These are phyloP conservation scores for Zosterops pallidus DNA, from an alignment of 2,113 vertebrate species.

Conservation along the genomic window DNA sequence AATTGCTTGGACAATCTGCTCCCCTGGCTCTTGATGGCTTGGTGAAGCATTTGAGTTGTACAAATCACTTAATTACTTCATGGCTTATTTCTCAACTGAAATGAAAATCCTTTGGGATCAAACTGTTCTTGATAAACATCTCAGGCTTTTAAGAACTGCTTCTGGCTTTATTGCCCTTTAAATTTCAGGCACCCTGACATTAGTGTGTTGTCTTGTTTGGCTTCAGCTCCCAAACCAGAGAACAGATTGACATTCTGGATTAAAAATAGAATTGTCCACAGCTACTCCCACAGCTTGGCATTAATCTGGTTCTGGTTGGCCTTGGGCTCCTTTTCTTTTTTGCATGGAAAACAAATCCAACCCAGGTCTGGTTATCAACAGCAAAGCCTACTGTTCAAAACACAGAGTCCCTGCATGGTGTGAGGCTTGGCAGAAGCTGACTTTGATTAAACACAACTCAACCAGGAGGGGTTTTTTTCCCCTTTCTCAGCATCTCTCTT, in stretches of 20 bases:
- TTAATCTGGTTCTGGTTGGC: neutral
- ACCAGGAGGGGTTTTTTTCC: slow-evolving; percentile 21
- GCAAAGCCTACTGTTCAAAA: neutral
- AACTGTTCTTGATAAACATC: neutral
- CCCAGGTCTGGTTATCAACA: neutral
- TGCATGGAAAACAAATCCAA: neutral
- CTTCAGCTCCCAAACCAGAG: neutral
- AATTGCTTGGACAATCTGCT: neutral
- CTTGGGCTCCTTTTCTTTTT: neutral
- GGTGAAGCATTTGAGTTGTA: neutral
- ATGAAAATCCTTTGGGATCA: neutral
- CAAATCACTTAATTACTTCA: neutral
- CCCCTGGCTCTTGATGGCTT: neutral
- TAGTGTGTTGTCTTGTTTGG: neutral
- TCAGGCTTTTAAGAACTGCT: neutral
- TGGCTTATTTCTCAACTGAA: neutral
- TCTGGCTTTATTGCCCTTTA: neutral
- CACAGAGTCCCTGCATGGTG: neutral
- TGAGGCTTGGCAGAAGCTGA: neutral
- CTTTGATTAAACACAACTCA: slow-evolving; percentile 44
- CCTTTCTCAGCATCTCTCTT: slow-evolving; percentile 51
- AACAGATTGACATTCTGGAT: neutral
- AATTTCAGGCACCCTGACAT: neutral
- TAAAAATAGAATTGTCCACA: neutral
- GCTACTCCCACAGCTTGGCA: neutral